Conservation (phyloP, 2,888 invertebrate genomes). For the Nudaria mundana region DNA sequence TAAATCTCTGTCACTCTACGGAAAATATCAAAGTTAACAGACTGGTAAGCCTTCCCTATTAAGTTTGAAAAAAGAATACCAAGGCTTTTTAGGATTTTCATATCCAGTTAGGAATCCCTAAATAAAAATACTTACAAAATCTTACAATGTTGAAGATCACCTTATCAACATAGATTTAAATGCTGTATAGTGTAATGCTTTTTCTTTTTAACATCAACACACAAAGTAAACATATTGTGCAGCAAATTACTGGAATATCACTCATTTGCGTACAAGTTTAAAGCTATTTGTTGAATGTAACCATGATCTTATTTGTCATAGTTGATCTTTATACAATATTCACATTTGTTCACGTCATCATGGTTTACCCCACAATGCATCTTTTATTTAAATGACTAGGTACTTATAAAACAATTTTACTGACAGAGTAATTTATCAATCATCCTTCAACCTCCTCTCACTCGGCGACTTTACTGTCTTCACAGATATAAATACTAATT, state of each 20-base stretch:
- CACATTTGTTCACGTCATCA: slow-evolving; percentile 23
- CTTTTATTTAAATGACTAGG: background rate
- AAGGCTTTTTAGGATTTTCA: too few relatives aligned
- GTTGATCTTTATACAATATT: slow-evolving; percentile 30
- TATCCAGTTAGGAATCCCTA: too few relatives aligned
- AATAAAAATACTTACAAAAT: background rate
- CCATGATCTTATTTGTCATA: slow-evolving; percentile 53
- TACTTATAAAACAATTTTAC: background rate
- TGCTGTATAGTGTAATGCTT: too few relatives aligned
- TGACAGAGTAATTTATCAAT: background rate
- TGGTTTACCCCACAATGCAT: slow-evolving; percentile 11
- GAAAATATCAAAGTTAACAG: too few relatives aligned
- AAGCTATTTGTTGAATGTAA: slow-evolving; percentile 53
- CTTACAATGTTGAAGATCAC: background rate
- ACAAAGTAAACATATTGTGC: slow-evolving; percentile 11
- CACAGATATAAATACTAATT: too few relatives aligned
- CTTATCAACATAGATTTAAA: too few relatives aligned
- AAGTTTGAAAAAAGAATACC: too few relatives aligned
- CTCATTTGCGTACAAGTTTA: slow-evolving; percentile 56
- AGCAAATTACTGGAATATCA: slow-evolving; percentile 50
- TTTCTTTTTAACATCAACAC: too few relatives aligned
- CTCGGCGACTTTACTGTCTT: too few relatives aligned
- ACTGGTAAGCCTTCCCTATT: too few relatives aligned
- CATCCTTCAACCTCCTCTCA: too few relatives aligned
- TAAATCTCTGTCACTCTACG: too few relatives aligned